Conservation (phyloP, 2,113 vertebrate genomes). For the Cinclus cinclus region DNA sequence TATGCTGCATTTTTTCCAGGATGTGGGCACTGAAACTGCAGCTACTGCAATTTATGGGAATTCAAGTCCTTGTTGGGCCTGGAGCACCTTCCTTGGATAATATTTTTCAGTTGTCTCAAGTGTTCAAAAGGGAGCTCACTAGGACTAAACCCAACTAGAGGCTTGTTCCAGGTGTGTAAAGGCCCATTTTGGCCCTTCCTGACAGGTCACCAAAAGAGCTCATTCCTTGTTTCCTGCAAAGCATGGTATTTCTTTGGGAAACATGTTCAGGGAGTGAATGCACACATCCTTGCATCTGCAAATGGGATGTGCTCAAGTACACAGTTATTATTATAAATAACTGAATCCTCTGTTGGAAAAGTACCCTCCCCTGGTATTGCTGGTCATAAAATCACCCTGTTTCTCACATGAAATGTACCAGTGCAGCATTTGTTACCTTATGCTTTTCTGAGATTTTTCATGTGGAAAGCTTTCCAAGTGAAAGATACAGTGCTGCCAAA, state of each 20-base stretch:
- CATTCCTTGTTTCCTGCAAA: not conserved
- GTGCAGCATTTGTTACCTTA: not conserved
- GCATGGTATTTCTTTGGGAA: not conserved
- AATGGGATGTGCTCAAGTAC: not conserved
- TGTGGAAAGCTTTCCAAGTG: constrained; percentile 13
- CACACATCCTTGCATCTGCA: not conserved
- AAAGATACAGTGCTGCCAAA: constrained; percentile 37
- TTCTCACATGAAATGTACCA: not conserved
- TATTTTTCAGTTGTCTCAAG: not conserved
- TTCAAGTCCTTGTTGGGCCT: not conserved
- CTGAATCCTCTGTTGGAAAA: not conserved
- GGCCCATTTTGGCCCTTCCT: not conserved
- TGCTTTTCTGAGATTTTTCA: constrained; percentile 7
- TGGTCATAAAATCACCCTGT: not conserved
- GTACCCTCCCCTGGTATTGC: not conserved
- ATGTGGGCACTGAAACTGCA: not conserved
- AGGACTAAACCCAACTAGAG: not conserved
- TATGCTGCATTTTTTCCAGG: not conserved
- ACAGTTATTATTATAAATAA: not conserved
- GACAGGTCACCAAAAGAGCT: not conserved
- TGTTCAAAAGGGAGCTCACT: not conserved
- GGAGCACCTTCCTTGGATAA: not conserved
- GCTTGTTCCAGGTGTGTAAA: not conserved
- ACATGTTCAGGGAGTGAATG: not conserved
- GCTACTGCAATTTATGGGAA: not conserved